These are phyloP conservation scores for Hiodon tergisus DNA, from an alignment of 2,113 vertebrate species.

Conservation along the genomic window DNA sequence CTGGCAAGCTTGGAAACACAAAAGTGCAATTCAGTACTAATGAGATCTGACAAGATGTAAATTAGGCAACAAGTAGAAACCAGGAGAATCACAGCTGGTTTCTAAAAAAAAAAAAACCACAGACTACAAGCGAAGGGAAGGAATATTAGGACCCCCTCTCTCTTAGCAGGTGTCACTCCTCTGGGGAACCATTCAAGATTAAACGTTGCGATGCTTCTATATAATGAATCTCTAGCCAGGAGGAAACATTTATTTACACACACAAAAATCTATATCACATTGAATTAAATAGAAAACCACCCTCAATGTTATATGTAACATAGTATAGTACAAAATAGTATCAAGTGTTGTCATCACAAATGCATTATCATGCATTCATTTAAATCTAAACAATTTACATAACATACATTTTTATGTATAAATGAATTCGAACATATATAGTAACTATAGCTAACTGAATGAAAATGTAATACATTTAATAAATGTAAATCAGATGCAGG, in stretches of 20 bases:
- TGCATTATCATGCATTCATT: background rate
- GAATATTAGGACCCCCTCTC: background rate
- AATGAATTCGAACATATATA: too few relatives aligned
- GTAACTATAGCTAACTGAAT: background rate
- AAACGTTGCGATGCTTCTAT: background rate
- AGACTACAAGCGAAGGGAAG: background rate
- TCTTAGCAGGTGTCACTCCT: background rate
- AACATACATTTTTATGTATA: background rate
- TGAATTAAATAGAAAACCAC: too few relatives aligned
- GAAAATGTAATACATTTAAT: background rate
- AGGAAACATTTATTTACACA: too few relatives aligned
- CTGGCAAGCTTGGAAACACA: background rate
- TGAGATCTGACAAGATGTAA: background rate
- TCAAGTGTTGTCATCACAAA: too few relatives aligned
- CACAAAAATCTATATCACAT: too few relatives aligned
- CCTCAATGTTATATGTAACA: too few relatives aligned
- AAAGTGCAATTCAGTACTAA: background rate
- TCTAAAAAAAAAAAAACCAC: background rate
- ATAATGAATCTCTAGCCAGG: background rate
- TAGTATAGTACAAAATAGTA: too few relatives aligned
- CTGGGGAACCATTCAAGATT: slow-evolving; percentile 6
- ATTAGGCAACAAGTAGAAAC: background rate
- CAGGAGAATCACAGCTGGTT: background rate
- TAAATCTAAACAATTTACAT: background rate
- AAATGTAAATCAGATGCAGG: too few relatives aligned